Conservation (phyloP, 2,797 vertebrate genomes). For the Lagocephalus sceleratus region DNA sequence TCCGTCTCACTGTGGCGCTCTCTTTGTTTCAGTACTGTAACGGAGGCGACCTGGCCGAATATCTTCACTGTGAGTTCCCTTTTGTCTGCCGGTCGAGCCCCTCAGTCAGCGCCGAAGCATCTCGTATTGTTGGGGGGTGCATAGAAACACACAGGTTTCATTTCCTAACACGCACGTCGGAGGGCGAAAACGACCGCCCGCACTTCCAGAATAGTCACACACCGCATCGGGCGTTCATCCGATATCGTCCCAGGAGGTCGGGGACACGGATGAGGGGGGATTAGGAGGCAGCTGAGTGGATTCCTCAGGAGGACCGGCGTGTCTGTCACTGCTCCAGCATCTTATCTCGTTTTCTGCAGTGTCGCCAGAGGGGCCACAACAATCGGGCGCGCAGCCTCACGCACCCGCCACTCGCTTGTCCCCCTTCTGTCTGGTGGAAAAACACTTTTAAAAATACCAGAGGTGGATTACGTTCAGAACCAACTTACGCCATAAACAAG, state of each 20-base stretch:
- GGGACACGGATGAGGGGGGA: too few relatives aligned
- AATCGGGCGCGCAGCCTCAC: conserved; percentile 66
- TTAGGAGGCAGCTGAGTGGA: too few relatives aligned
- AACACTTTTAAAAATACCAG: conserved; percentile 67
- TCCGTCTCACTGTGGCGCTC: not conserved
- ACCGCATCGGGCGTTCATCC: too few relatives aligned
- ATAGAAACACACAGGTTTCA: not conserved
- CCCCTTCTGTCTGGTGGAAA: conserved; percentile 60
- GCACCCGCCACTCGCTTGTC: conserved; percentile 69
- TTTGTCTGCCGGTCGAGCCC: not conserved
- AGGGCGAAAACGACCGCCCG: too few relatives aligned
- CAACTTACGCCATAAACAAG: conserved; percentile 40
- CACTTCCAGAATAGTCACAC: too few relatives aligned
- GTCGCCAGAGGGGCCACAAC: conserved; percentile 42
- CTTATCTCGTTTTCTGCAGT: conserved; percentile 43
- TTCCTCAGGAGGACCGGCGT: not conserved
- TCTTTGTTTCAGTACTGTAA: conserved; percentile 89
- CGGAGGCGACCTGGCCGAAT: conserved; percentile 97
- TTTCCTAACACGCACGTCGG: too few relatives aligned
- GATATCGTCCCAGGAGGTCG: too few relatives aligned
- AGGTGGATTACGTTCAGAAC: conserved; percentile 27
- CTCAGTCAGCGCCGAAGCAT: too few relatives aligned
- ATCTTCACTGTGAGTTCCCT: conserved; percentile 90
- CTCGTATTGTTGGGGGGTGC: too few relatives aligned
- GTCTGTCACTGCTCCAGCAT: conserved; percentile 26